Evolutionary conservation across 2,797 vertebrate genomes (phyloP).

Genomic region (Galaxias olidus): DNA sequence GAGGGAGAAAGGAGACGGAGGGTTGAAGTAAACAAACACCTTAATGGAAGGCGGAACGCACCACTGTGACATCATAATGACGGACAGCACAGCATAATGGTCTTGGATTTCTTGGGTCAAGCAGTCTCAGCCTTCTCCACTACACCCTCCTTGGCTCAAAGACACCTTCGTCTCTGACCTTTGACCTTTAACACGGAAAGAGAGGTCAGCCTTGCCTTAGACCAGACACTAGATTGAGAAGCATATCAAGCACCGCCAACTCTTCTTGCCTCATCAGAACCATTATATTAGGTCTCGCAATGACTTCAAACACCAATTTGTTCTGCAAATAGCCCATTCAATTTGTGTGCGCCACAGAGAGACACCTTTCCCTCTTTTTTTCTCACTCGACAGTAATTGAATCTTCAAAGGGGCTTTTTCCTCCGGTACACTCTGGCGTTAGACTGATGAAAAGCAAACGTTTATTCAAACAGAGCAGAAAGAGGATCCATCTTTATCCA

Average conservation of each 20-base stretch:
- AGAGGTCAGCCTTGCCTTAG: neutral
- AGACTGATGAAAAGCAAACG: slow-evolving; percentile 75
- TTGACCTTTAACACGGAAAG: too few species aligned
- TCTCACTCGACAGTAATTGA: slow-evolving; percentile 78
- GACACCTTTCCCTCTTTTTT: slow-evolving; percentile 58
- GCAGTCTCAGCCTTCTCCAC: slow-evolving; percentile 1
- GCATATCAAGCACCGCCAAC: slow-evolving; percentile 67
- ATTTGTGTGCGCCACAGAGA: slow-evolving; percentile 68
- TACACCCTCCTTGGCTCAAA: slow-evolving; percentile 49
- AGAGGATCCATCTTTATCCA: slow-evolving; percentile 75
- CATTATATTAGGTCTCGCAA: slow-evolving; percentile 79
- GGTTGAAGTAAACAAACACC: slow-evolving; percentile 54
- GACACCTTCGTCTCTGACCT: slow-evolving; percentile 6
- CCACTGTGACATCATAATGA: too few species aligned
- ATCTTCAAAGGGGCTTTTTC: slow-evolving; percentile 82
- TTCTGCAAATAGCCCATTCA: slow-evolving; percentile 83
- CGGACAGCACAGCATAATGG: too few species aligned
- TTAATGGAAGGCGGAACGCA: slow-evolving; percentile 53
- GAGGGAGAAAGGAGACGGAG: neutral
- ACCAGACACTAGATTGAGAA: slow-evolving; percentile 63
- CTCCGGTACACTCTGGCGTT: slow-evolving; percentile 71
- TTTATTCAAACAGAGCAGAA: slow-evolving; percentile 68
- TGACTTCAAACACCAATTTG: slow-evolving; percentile 82
- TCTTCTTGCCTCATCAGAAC: slow-evolving; percentile 71
- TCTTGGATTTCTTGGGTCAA: too few species aligned